Conservation (phyloP, 2,113 vertebrate species). For the rat (Rattus norvegicus) region GRCr8 NC_086023.1:48243501-48244000, state of each 20-base stretch:
- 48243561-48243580: background rate
- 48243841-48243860: background rate
- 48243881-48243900: too few relatives aligned
- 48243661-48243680: background rate
- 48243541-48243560: background rate
- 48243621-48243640: background rate
- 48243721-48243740: background rate
- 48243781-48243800: background rate
- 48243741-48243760: background rate
- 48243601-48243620: background rate
- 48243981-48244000: background rate
- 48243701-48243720: background rate
- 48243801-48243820: background rate
- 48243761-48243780: background rate
- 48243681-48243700: background rate
- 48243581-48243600: background rate
- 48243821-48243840: background rate
- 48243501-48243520: background rate
- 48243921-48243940: background rate
- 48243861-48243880: background rate
- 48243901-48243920: background rate
- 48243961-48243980: background rate
- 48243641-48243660: background rate
- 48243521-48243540: background rate
- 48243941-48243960: background rate